These are phyloP conservation scores for Brienomyrus brachyistius DNA, from an alignment of 2,113 vertebrate genomes.

Conservation along the genomic window DNA sequence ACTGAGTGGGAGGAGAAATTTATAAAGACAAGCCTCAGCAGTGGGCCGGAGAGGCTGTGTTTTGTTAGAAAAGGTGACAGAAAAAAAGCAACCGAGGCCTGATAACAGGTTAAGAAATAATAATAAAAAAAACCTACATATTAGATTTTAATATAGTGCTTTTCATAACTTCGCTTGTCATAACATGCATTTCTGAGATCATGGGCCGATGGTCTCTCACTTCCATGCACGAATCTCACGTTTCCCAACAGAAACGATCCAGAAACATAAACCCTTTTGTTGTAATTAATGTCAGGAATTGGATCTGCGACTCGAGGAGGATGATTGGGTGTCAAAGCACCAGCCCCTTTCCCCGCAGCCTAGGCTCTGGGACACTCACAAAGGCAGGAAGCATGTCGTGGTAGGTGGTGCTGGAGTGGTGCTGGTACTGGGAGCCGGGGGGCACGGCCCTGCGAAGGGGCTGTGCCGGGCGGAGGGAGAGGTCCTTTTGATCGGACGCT, in stretches of 20 bases:
- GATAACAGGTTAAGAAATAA: neutral
- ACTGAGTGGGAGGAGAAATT: neutral
- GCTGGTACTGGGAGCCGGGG: constrained; percentile 78
- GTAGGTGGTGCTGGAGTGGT: constrained; percentile 86
- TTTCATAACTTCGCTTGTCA: neutral
- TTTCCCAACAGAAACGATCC: neutral
- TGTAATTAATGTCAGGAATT: neutral
- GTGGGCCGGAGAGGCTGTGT: neutral
- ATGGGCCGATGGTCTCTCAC: neutral
- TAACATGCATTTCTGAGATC: neutral
- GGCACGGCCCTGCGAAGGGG: constrained; percentile 72
- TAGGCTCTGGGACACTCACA: constrained; percentile 62
- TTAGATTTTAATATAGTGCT: neutral
- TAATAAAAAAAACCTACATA: neutral
- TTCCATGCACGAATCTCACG: neutral
- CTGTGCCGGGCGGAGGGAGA: constrained; percentile 81
- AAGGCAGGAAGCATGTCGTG: constrained; percentile 98
- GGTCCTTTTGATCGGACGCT: constrained; percentile 75
- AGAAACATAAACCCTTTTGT: neutral
- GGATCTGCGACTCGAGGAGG: neutral
- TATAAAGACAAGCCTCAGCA: neutral
- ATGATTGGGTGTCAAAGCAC: neutral
- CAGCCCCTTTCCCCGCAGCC: neutral
- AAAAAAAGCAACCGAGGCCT: neutral
- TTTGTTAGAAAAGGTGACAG: neutral